Percentiles rank a stretch among this genome's conserved stretches.
Evolutionary conservation across 2,888 invertebrate species (phyloP).

Genomic region (Spialia ferax): DNA sequence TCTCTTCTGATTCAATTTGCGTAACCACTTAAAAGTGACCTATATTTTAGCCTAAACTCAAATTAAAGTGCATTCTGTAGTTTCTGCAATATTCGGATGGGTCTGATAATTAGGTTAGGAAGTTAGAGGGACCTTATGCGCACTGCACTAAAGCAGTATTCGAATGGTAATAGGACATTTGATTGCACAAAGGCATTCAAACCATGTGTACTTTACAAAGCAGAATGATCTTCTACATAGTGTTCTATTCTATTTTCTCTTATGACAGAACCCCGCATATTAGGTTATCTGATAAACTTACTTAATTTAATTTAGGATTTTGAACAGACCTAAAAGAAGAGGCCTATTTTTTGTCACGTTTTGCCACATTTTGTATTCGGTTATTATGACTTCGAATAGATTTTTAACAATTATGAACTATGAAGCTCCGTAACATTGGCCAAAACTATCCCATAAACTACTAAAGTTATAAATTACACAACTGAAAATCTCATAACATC

Average conservation of each 20-base stretch:
- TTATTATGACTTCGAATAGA: too few relatives aligned
- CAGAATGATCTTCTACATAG: neutral
- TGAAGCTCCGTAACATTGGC: too few relatives aligned
- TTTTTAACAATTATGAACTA: too few relatives aligned
- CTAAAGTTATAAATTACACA: too few relatives aligned
- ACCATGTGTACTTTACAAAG: neutral
- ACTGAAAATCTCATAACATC: too few relatives aligned
- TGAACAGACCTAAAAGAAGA: too few relatives aligned
- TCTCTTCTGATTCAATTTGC: neutral
- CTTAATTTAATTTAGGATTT: too few relatives aligned
- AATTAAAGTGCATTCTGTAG: neutral
- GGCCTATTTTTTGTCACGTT: too few relatives aligned
- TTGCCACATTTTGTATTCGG: too few relatives aligned
- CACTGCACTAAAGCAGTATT: neutral
- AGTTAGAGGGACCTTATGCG: neutral
- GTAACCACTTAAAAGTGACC: neutral
- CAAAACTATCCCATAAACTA: too few relatives aligned
- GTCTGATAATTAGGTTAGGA: neutral
- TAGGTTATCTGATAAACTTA: too few relatives aligned
- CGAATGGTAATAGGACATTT: neutral
- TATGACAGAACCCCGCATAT: neutral
- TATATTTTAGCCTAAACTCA: neutral
- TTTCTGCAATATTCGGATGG: neutral
- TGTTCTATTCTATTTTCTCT: neutral
- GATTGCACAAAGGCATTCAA: constrained; percentile 3